Conservation (phyloP, 2,113 vertebrate species). For the Paramormyrops kingsleyae region DNA sequence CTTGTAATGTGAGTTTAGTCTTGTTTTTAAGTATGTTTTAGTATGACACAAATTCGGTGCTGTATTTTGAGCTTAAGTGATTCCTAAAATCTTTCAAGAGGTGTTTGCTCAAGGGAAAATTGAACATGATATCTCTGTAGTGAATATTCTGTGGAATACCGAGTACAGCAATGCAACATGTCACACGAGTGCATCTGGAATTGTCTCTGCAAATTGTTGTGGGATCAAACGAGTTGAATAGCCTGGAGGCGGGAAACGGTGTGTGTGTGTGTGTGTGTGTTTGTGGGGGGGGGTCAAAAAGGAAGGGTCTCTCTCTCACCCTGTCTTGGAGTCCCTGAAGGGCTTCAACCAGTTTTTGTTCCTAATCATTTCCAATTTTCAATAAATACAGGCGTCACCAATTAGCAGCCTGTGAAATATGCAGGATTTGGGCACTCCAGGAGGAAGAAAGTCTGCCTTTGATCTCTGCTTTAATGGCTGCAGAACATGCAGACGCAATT, state of each 20-base stretch:
- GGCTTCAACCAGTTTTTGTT: neutral
- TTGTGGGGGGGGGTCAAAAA: neutral
- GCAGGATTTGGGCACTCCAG: neutral
- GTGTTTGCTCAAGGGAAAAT: neutral
- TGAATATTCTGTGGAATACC: neutral
- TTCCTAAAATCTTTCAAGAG: neutral
- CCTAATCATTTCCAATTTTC: neutral
- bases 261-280: neutral
- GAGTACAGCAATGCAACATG: neutral
- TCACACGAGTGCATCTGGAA: neutral
- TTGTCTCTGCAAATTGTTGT: neutral
- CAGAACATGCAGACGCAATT: neutral
- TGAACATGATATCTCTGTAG: neutral
- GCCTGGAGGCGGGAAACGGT: neutral
- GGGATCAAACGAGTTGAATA: neutral
- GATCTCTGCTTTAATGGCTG: neutral
- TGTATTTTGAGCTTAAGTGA: neutral
- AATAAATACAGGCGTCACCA: neutral
- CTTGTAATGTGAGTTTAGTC: neutral
- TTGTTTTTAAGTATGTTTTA: neutral
- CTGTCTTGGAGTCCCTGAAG: neutral
- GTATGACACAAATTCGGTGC: neutral
- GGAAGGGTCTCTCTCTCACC: neutral
- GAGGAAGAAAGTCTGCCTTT: neutral
- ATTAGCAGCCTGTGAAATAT: neutral